A percentile compares a stretch with the other conserved stretches of the same genome.
Evolutionary conservation across 2,113 vertebrate species (phyloP).

Genomic region (cat (Felis catus)): F.catus_Fca126_mat1.0 CM031412.1:135722001-135722500

Average conservation of each 20-base stretch:
- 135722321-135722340: not conserved
- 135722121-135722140: not conserved
- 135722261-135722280: not conserved
- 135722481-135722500: not conserved
- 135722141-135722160: not conserved
- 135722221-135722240: not conserved
- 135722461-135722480: constrained; percentile 14
- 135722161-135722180: not conserved
- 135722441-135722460: not conserved
- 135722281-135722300: not conserved
- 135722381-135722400: constrained; percentile 19
- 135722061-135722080: not conserved
- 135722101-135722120: not conserved
- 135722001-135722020: not conserved
- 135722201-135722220: not conserved
- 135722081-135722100: not conserved
- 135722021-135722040: not conserved
- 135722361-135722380: constrained; percentile 20
- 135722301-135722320: not conserved
- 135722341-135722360: not conserved
- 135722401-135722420: not conserved
- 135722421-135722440: not conserved
- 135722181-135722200: not conserved
- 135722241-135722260: not conserved
- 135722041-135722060: not conserved